A percentile compares a stretch with the other conserved stretches of the same genome.
Conservation (phyloP, 2,113 vertebrate species). For the Corvus cornix region DNA sequence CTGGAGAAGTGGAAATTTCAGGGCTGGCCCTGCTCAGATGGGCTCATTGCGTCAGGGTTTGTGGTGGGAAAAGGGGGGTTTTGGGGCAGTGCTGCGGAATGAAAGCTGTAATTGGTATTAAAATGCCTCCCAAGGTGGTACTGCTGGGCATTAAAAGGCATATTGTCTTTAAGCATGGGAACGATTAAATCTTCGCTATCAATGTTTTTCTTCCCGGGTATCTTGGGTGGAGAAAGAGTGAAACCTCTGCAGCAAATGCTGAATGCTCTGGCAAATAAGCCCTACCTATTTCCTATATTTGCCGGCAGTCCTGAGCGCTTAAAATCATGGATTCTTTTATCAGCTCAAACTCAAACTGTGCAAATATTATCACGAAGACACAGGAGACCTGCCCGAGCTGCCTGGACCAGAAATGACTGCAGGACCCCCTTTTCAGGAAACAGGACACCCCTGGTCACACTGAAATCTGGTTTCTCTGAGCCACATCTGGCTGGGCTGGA, state of each 20-base stretch:
- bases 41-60: background rate
- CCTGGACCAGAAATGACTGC: background rate
- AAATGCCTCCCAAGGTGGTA: background rate
- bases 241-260: background rate
- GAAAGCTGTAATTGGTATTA: background rate
- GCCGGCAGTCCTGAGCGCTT: background rate
- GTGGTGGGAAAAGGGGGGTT: background rate
- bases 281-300: background rate
- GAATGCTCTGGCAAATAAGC: background rate
- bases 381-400: background rate
- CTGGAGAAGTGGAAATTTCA: background rate
- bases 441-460: accelerated
- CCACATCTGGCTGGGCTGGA: background rate
- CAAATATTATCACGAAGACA: background rate
- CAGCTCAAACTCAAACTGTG: background rate
- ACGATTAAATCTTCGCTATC: background rate
- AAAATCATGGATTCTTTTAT: background rate
- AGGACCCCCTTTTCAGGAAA: accelerated
- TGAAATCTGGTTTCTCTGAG: background rate
- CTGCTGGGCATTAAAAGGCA: background rate
- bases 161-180: background rate
- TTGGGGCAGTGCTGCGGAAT: background rate
- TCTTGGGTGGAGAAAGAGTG: background rate
- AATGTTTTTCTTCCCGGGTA: background rate
- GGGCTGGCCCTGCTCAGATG: background rate